A percentile compares a stretch with the other conserved stretches of the same genome.
Conservation (phyloP, 2,888 invertebrate species). For the Drosophila meridiana region DNA sequence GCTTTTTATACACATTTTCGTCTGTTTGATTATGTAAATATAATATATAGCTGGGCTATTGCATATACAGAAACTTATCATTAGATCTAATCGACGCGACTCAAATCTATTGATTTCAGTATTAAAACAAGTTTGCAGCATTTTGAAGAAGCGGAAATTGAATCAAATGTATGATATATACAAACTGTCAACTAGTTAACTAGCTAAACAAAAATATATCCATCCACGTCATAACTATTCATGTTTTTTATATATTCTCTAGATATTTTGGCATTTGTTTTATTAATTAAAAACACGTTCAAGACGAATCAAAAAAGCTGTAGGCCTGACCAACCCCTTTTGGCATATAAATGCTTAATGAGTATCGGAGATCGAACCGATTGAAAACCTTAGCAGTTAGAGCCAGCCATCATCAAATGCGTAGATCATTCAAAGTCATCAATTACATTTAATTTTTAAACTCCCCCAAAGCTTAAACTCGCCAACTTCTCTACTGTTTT, state of each 20-base stretch:
- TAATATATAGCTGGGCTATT: conserved; percentile 10
- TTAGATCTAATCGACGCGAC: conserved; percentile 21
- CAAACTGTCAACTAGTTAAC: conserved; percentile 33
- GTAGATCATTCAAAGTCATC: background rate
- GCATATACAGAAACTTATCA: conserved; percentile 17
- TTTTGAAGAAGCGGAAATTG: conserved; percentile 40
- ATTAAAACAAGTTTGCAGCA: conserved; percentile 46
- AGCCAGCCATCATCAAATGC: background rate
- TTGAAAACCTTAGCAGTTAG: background rate
- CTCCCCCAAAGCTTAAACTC: too few relatives aligned
- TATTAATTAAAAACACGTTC: background rate
- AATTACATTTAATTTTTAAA: too few relatives aligned
- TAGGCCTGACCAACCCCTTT: background rate
- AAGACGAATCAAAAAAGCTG: too few relatives aligned
- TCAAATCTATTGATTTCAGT: conserved; percentile 32
- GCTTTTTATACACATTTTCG: conserved; percentile 40
- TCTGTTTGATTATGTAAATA: conserved; percentile 47
- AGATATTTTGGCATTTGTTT: background rate
- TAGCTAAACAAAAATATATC: conserved; percentile 2
- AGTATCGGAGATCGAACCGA: background rate
- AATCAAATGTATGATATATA: conserved; percentile 31
- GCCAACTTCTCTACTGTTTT: too few relatives aligned
- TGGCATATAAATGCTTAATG: background rate
- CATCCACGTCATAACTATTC: conserved; percentile 37
- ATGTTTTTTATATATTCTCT: background rate